Evolutionary conservation across 2,113 vertebrate genomes (phyloP).

Genomic region (Cyanoramphus novaezelandiae): DNA sequence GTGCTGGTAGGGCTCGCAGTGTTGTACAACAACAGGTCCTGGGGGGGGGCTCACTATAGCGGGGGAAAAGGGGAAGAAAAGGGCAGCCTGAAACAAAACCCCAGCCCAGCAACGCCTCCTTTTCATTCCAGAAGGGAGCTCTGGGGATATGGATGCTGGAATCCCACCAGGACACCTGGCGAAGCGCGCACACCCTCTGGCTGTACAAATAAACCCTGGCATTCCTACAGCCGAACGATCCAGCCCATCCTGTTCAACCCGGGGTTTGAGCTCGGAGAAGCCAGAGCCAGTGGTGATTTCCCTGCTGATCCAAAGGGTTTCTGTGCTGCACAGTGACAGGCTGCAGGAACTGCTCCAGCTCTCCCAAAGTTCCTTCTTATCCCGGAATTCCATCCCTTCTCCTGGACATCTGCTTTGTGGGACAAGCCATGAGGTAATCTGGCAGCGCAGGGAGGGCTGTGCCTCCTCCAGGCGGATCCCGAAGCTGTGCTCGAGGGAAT

Average conservation of each 20-base stretch:
- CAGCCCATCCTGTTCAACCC: neutral
- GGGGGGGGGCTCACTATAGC: neutral
- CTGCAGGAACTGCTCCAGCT: neutral
- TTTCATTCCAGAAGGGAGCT: neutral
- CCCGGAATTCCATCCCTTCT: neutral
- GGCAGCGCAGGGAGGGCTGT: neutral
- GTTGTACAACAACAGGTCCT: neutral
- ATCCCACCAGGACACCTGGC: slow-evolving; percentile 25
- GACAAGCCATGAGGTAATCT: neutral
- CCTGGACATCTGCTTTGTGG: too few relatives aligned
- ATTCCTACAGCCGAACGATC: neutral
- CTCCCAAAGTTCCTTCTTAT: too few relatives aligned
- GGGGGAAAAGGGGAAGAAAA: neutral
- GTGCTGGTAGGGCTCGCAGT: neutral
- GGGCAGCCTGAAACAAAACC: neutral
- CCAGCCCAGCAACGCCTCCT: neutral
- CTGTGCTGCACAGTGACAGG: neutral
- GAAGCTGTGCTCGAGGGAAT: neutral
- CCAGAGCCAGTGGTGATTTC: rapidly evolving
- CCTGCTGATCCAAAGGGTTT: neutral
- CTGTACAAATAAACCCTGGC: neutral
- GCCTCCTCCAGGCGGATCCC: neutral
- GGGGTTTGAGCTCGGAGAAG: rapidly evolving
- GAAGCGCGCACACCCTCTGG: neutral
- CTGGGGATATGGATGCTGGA: neutral